Conservation (phyloP, 1,140 invertebrate genomes). For the Meloidogyne floridensis region DNA sequence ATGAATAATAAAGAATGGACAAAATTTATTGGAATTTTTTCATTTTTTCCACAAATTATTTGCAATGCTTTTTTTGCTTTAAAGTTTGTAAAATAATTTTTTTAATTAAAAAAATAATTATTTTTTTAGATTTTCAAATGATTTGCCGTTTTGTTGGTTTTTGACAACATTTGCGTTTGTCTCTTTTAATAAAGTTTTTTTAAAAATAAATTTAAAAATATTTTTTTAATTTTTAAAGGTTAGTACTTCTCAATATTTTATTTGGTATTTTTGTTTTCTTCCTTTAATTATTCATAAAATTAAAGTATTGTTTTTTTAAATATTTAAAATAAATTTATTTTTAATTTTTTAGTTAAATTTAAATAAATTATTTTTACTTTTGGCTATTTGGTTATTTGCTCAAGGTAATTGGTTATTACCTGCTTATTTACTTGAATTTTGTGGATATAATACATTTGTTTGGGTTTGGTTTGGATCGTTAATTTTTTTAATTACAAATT, state of each 20-base stretch:
- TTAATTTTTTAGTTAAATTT: conserved; percentile 44
- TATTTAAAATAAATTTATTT: not conserved
- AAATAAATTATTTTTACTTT: conserved; percentile 30
- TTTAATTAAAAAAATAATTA: conserved; percentile 8
- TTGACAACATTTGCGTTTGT: conserved; percentile 84
- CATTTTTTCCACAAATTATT: conserved; percentile 77
- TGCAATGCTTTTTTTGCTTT: conserved; percentile 76
- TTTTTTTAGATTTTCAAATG: conserved; percentile 66
- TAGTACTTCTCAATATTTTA: conserved; percentile 94
- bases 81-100: conserved; percentile 33
- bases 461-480: conserved; percentile 71
- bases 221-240: not conserved
- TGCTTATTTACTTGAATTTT: conserved; percentile 88
- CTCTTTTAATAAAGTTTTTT: conserved; percentile 84
- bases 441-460: conserved; percentile 76
- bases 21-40: conserved; percentile 72
- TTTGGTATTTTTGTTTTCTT: conserved; percentile 89
- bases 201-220: not conserved
- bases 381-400: conserved; percentile 75
- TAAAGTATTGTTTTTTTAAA: conserved; percentile 34
- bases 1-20: conserved; percentile 67
- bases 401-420: conserved; percentile 85
- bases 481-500: conserved; percentile 68
- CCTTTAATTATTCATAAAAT: conserved; percentile 73
- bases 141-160: conserved; percentile 83